These are phyloP conservation scores for Aleiodes sp. DNA, from an alignment of 1,140 invertebrate species.

Conservation along the genomic window DNA sequence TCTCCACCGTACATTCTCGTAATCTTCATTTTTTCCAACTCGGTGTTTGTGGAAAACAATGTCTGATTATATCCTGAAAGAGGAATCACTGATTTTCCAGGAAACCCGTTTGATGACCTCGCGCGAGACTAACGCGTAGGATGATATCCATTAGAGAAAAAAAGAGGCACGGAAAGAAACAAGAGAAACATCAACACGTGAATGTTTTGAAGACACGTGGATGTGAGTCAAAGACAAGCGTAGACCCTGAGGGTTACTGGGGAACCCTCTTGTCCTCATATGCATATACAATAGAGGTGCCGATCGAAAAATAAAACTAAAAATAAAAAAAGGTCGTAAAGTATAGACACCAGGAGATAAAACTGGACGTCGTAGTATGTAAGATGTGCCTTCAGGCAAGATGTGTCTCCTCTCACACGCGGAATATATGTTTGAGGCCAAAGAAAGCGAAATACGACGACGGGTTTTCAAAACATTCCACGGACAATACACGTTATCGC, in stretches of 20 bases:
- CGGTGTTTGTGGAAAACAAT: no score
- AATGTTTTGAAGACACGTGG: not conserved
- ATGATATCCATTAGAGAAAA: constrained; percentile 36
- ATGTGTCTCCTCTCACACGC: constrained; percentile 44
- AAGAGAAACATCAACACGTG: constrained; percentile 9
- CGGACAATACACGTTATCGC: not conserved
- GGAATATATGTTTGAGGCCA: constrained; percentile 25
- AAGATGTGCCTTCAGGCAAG: constrained; percentile 35
- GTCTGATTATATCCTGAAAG: no score
- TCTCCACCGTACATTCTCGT: no score
- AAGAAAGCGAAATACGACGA: constrained; percentile 49
- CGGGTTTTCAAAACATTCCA: constrained; percentile 47
- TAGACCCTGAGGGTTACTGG: constrained; percentile 49
- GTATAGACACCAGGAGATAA: not conserved
- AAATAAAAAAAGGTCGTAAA: not conserved
- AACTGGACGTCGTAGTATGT: constrained; percentile 9
- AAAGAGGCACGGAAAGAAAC: constrained; percentile 14
- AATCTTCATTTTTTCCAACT: no score
- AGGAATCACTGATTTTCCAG: constrained; percentile 52
- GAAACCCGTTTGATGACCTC: constrained; percentile 55
- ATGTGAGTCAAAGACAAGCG: constrained; percentile 32
- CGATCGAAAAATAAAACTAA: constrained; percentile 14
- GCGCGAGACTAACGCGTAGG: constrained; percentile 24
- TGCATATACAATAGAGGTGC: constrained; percentile 24
- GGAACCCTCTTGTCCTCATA: constrained; percentile 42